Evolutionary conservation across 2,797 vertebrate genomes (phyloP), one percentile per base, ranked within the genome.

Genomic region (Benthosema pterotum): DNA sequence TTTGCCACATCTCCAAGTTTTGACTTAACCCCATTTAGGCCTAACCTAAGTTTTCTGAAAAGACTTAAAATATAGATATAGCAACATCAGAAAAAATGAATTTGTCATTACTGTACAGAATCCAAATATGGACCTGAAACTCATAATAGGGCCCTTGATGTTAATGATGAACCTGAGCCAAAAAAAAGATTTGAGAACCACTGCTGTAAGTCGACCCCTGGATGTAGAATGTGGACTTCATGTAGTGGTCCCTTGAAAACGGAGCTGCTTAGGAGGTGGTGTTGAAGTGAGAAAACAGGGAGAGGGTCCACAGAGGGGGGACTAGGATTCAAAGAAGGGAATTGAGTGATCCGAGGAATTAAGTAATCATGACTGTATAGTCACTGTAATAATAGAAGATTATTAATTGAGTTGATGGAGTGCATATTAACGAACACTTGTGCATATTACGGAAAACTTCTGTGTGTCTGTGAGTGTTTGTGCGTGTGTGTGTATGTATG

Each of bases 321-420:
- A 42, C 65, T 46, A 19, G 56, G 59, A 67, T 68, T 63, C 15
- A 65, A 74, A 71, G 72, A 72, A 69, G 48, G 74, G 64, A 77
- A 71, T 38, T 4, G 67, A 70, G 67, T 42, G 46, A 72, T 73
- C 52, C 62, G 63, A 72, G 32, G 65, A 70, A 75, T 71, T 57
- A 57, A 38, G 38, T 73, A 58, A 71, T 81, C 76, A 73, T 63
- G 65, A 71, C 75, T 81, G 82, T 80, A 84, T 84, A 83, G 71
- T 86, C 80, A 86, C 84, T 88, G 74, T 87, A 84, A 78, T 84
- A 47, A 77, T 87, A 77, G 85, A 85, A 84, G 85, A 88, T 83
- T 86, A 87, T 87, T 86, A 87, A 88, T 87, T 85, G 76, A 85
- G 69, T 83, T 89, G 87, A 25, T 25, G 22, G 22, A 25, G 22